Evolutionary conservation across 2,113 vertebrate species (phyloP).

Genomic region (Neogale vison): DNA sequence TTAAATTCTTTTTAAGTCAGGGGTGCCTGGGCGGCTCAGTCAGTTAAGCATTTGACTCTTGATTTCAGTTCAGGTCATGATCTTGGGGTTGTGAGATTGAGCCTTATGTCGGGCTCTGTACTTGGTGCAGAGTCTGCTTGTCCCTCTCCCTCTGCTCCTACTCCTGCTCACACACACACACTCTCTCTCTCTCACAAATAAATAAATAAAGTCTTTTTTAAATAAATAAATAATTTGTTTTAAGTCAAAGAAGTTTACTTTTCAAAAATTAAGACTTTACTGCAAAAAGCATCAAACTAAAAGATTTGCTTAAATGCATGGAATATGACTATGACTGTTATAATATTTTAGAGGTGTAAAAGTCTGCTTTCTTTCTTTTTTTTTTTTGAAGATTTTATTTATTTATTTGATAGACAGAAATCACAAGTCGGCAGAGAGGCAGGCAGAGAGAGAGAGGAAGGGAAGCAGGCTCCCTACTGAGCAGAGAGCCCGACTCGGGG

Average conservation of each 20-base stretch:
- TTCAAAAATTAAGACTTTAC: neutral
- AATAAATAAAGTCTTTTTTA: neutral
- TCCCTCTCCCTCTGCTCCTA: neutral
- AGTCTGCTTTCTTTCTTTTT: neutral
- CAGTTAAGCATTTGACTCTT: neutral
- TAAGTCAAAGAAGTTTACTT: slow-evolving; percentile 6
- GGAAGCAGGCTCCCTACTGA: no score
- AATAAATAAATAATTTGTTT: neutral
- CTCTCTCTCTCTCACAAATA: neutral
- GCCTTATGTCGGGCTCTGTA: neutral
- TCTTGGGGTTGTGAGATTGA: neutral
- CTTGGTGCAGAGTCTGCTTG: neutral
- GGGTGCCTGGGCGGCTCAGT: neutral
- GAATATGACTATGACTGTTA: neutral
- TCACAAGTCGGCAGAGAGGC: no score
- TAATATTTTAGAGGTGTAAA: neutral
- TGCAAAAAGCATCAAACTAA: neutral
- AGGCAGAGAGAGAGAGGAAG: no score
- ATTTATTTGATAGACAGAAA: no score
- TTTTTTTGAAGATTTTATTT: no score
- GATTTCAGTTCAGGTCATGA: neutral
- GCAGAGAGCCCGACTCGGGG: no score
- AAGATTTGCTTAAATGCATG: neutral
- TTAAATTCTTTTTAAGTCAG: slow-evolving; percentile 21
- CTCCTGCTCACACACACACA: neutral